These are phyloP conservation scores for Poecile montanus DNA, from an alignment of 2,797 vertebrate genomes.

Conservation along the genomic window DNA sequence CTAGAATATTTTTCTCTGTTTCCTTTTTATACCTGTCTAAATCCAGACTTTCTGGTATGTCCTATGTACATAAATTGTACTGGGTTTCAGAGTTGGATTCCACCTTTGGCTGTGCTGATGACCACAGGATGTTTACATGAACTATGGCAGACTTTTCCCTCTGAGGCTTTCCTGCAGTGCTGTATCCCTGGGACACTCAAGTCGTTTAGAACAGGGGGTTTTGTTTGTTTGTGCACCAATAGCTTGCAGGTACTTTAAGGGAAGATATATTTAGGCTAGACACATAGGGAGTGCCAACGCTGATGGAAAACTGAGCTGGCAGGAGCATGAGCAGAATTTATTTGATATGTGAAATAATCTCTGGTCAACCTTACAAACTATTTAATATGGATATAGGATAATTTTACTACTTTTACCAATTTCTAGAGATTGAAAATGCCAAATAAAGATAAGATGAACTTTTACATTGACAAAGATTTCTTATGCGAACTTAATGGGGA, in stretches of 20 bases:
- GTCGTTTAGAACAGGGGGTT: background rate
- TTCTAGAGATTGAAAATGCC: background rate
- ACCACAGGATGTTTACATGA: conserved; percentile 43
- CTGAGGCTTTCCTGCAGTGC: background rate
- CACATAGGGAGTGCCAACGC: background rate
- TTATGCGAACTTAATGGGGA: background rate
- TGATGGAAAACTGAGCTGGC: background rate
- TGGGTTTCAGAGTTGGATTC: conserved; percentile 18
- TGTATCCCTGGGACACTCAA: background rate
- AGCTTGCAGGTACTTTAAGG: background rate
- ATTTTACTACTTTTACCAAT: background rate
- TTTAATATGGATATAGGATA: background rate
- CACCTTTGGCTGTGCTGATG: background rate
- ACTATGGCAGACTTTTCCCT: background rate
- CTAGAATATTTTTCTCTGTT: background rate
- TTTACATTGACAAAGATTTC: background rate
- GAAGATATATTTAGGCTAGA: background rate
- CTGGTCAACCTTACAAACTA: background rate
- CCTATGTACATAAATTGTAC: conserved; percentile 41
- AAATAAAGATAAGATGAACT: background rate
- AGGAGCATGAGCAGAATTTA: background rate
- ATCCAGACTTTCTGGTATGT: conserved; percentile 37
- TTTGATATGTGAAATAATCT: background rate
- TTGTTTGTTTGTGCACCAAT: background rate
- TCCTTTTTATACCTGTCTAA: conserved; percentile 55